These are phyloP conservation scores for Peromyscus californicus DNA, from an alignment of 2,113 vertebrate genomes.

Conservation along the genomic window DNA sequence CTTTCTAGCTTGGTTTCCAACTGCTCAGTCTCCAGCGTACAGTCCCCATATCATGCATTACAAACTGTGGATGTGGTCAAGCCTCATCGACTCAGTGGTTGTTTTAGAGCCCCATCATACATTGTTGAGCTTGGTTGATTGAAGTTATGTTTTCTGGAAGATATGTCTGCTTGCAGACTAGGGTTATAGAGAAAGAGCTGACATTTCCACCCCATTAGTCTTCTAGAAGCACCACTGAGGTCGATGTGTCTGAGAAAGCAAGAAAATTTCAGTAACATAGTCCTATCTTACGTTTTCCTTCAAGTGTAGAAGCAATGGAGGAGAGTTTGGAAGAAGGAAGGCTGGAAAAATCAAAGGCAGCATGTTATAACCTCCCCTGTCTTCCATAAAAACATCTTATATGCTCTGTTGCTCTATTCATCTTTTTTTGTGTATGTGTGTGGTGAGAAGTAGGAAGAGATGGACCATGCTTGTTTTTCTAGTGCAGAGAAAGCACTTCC, in stretches of 20 bases:
- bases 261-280: not conserved
- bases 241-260: not conserved
- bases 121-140: not conserved
- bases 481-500: not conserved
- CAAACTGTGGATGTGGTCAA: not conserved
- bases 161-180: not conserved
- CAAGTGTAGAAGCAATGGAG: not conserved
- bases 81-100: not conserved
- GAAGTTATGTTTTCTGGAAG: not conserved
- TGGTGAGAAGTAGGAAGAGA: not conserved
- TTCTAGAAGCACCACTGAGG: not conserved
- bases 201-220: not conserved
- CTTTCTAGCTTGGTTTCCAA: not conserved
- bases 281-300: conserved; percentile 38
- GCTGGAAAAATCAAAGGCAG: not conserved
- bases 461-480: not conserved
- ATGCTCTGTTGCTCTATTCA: not conserved
- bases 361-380: not conserved
- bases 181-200: conserved; percentile 8
- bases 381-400: not conserved
- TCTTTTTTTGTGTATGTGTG: not conserved
- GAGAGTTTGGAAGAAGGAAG: not conserved
- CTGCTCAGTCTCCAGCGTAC: not conserved
- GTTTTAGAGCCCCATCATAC: not conserved
- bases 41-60: not conserved